Base-by-base conservation (phyloP, 1,140 invertebrate genomes). In the Drosophila nigrodunni region DNA sequence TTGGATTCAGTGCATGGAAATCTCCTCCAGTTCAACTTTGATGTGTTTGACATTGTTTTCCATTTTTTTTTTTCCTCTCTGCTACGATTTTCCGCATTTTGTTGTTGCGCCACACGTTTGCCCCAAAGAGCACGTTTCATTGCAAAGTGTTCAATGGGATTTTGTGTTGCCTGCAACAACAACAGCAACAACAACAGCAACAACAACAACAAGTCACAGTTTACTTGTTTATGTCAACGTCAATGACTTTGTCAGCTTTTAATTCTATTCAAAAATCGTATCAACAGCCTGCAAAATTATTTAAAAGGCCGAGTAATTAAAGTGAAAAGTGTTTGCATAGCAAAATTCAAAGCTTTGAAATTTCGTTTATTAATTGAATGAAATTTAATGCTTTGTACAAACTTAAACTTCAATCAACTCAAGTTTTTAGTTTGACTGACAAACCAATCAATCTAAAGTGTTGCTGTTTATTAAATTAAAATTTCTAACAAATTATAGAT, bases 41-140 rank as follows among this genome's bases (percentile, higher is more conserved):
- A 86, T 85, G 82, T 87, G 82, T 87, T 87, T 87, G 82, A 87
- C 82, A 87, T 86, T 82, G 82, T 87, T 87, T 87, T 87, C 62
- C 55, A 67, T 87, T 82, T 78, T 75, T 86, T 81, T 86, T 9
- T 39, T 2, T 39, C 10, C 3, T 1, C 37, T 39, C 10, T 39
- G 37, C 37, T 43, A 6, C 13, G 49, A 41, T 52, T 47, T 73
- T 68, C 34, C 18, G 43, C 75, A 54, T 58, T 72, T 46, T 39
- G 47, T 55, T 62, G 41, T 37, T 70, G n/a, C 30, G 7, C 49
- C 55, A 47, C 41, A 43, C 18, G 59, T 67, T 77, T 75, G 62
- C 21, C 49, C 58, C 49, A 47, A 67, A 62, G 74, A 77, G 66
- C 74, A 85, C 74, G 81, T 85, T 54, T 57, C 50, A 60, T n/a